phyloP scores from a whole-genome alignment of 1,140 invertebrate species.

The Drosophila willistoni region DNA sequence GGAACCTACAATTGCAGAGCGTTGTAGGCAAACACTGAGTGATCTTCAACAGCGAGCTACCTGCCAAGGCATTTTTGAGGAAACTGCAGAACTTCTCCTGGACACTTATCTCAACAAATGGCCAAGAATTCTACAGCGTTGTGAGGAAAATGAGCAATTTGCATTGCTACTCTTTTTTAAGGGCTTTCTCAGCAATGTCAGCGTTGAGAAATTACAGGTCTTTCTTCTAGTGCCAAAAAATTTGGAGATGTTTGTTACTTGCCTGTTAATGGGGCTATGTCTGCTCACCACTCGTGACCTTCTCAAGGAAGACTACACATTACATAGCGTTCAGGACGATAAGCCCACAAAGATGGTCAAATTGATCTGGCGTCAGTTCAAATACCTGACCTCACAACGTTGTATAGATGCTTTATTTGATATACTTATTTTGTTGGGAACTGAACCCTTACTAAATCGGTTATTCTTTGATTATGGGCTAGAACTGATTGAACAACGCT shows the following conservation, averaged over 20 bases:
- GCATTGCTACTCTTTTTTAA: constrained; percentile 75
- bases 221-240: constrained; percentile 68
- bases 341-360: constrained; percentile 39
- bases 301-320: constrained; percentile 71
- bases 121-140: constrained; percentile 68
- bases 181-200: constrained; percentile 68
- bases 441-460: constrained; percentile 34
- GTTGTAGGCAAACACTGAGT: constrained; percentile 46
- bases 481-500: constrained; percentile 57
- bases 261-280: constrained; percentile 62
- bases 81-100: constrained; percentile 68
- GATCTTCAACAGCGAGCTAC: constrained; percentile 44
- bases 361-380: constrained; percentile 74
- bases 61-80: constrained; percentile 63
- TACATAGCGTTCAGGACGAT: constrained; percentile 40
- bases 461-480: constrained; percentile 66
- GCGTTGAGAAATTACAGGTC: constrained; percentile 50
- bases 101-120: constrained; percentile 68
- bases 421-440: constrained; percentile 61
- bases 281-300: constrained; percentile 50
- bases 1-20: constrained; percentile 41
- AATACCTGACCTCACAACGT: constrained; percentile 59
- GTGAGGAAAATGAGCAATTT: constrained; percentile 73
- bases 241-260: constrained; percentile 70
- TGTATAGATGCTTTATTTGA: constrained; percentile 50